These are phyloP conservation scores for Eupleurogrammus muticus DNA, from an alignment of 2,797 vertebrate species.

Conservation along the genomic window DNA sequence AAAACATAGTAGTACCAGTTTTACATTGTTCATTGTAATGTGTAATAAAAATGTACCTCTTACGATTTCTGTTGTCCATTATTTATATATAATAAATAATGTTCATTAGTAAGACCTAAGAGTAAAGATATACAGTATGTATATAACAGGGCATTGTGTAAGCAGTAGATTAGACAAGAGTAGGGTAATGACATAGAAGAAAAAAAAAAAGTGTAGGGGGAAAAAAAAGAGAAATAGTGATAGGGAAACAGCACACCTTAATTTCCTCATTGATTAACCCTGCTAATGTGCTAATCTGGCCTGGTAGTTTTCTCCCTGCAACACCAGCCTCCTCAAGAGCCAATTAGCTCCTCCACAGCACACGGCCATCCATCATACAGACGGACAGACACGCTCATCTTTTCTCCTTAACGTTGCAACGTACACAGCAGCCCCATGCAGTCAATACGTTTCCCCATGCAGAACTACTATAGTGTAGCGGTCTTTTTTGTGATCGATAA, in stretches of 20 bases:
- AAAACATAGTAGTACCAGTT: neutral
- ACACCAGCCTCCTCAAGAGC: constrained; percentile 82
- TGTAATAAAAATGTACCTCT: neutral
- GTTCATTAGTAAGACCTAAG: neutral
- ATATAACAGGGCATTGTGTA: neutral
- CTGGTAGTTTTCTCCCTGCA: constrained; percentile 74
- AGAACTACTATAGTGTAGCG: constrained; percentile 62
- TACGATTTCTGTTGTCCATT: neutral
- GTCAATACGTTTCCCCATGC: constrained; percentile 73
- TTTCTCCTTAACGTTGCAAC: constrained; percentile 76
- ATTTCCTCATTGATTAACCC: constrained; percentile 82
- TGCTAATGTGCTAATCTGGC: constrained; percentile 79
- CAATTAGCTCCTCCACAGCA: constrained; percentile 78
- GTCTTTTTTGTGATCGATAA: constrained; percentile 63
- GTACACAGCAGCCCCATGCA: constrained; percentile 62
- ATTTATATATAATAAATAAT: neutral
- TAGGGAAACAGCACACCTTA: constrained; percentile 69
- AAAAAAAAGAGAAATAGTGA: constrained; percentile 53
- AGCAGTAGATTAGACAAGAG: neutral
- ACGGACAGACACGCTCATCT: constrained; percentile 78
- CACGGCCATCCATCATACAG: constrained; percentile 79
- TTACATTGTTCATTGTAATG: neutral
- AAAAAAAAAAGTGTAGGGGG: constrained; percentile 21
- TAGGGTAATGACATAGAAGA: neutral
- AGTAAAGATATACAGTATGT: neutral